Evolutionary conservation across 2,888 invertebrate species (phyloP), one percentile per base, ranked within the genome.

Genomic region (Shargacucullia verbasci): DNA sequence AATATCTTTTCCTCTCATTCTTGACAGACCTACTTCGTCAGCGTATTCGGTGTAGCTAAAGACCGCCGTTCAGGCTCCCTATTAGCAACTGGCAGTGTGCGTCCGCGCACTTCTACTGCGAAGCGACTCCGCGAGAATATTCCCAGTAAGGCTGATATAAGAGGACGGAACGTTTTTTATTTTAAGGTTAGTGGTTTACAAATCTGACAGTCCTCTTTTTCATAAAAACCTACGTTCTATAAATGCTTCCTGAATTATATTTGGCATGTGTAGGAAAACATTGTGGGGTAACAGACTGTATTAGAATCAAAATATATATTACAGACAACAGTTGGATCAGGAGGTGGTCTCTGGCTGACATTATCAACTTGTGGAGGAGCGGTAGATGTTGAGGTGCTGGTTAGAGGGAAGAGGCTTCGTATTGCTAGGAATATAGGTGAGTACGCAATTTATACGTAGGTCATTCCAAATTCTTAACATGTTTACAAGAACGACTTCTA

Each of bases 21-120:
- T 60, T 27, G 60, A 0, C 84, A 93, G 93, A 92, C 86, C 0
- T 94, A 94, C 64, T 90, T 81, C 57, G 91, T 93, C 0, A 92
- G 89, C 55, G 82, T 94, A 4, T 94, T 92, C 37, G 91, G 88
- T 0, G 78, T 92, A 0, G 88, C 87, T 6, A 80, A 80, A 39
- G 93, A 93, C 49, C 83, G 93, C 3, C 79, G 86, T 6, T 85
- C 88, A 0, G 93, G 93, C 0, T 85, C 89, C 0, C 61, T 93
- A 12, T 67, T 94, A 33, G 89, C 90, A 0, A 81, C 86, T 0
- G 88, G 89, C 10, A 88, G 76, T 29, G 92, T 93, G 0, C 80
- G 84, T 0, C 88, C 92, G 0, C 80, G 87, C 37, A 89, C 90
- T 0, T 88, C 92, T 0, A 87, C 90, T 0, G 91, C 92, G 0